Base-by-base conservation (phyloP, 2,113 vertebrate genomes). In the Cheirogaleus medius region DNA sequence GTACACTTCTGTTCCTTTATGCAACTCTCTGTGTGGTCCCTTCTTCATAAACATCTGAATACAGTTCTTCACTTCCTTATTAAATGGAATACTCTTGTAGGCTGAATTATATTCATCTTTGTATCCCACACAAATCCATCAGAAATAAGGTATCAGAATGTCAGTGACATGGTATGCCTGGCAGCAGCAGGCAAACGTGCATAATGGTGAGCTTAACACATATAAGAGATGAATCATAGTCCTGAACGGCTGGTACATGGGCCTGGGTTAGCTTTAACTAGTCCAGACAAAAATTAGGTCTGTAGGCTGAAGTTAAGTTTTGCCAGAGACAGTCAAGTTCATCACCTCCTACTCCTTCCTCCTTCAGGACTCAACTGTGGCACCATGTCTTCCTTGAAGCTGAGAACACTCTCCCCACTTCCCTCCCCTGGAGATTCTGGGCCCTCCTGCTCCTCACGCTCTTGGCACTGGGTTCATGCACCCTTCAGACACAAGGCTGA, bases 1-100 rank as follows among this genome's bases (percentile, higher is more conserved):
- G 23, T 71, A 44, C 12, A 49, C 15, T 66, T 76, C 27, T 68
- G 21, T 87, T 91, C 18, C 49, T 78, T 91, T 56, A 73, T 34
- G 44, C 96, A 52, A 54, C 20, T 71, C 34, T 32, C 11, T 21
- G 49, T 34, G 82, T 42, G 37, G 7, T 80, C 4, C 37, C 42
- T 91, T 86, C 20, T 86, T 74, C 81, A 93, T 91, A 58, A 87
- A 90, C 39, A 68, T 54, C 63, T 58, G n/a, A 39, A 90, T n/a
- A 87, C 4, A 91, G 32, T 21, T 74, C 64, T 69, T 56, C 42
- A 42, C 39, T 77, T 20, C 49, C 56, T 78, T 23, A 37, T 68
- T 93, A 93, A 80, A 74, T 60, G 17, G 25, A 52, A 85, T 6
- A 1, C 25, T 78, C 56, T 76, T 69, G 17, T 86, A 77, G n/a